These are phyloP conservation scores for Palythoa heliodiscus DNA, from an alignment of 92 coral and sea anemone genomes.

Conservation along the genomic window DNA sequence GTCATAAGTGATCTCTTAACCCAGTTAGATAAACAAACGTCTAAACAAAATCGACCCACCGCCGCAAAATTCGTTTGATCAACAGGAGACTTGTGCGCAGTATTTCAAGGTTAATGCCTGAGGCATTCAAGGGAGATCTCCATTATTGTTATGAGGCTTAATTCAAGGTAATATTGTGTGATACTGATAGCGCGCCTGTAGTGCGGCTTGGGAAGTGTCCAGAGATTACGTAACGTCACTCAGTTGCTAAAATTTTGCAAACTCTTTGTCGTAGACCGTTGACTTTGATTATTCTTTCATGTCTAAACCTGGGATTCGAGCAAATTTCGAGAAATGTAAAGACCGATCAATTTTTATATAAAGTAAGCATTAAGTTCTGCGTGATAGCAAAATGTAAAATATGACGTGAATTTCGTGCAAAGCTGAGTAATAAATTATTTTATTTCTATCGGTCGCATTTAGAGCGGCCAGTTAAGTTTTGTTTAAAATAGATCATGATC, in stretches of 20 bases:
- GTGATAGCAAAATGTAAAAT: not conserved
- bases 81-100: constrained; percentile 14
- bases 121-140: not conserved
- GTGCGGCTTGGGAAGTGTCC: not conserved
- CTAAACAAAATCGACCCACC: constrained; percentile 2
- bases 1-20: constrained; percentile 1
- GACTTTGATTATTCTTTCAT: not conserved
- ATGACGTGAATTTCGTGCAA: too few species aligned
- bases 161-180: not conserved
- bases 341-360: not conserved
- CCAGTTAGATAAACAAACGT: not conserved
- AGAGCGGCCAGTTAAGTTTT: too few species aligned
- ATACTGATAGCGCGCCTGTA: not conserved
- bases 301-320: not conserved
- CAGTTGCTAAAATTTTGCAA: not conserved
- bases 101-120: not conserved
- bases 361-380: not conserved
- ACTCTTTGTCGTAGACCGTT: not conserved
- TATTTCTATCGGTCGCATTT: too few species aligned
- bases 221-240: not conserved
- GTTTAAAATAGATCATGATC: too few species aligned
- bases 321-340: too few species aligned
- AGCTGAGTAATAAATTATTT: too few species aligned
- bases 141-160: not conserved
- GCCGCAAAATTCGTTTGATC: constrained; percentile 10